Base-by-base conservation (phyloP, 1,140 invertebrate species). In the Tenebrio molitor region DNA sequence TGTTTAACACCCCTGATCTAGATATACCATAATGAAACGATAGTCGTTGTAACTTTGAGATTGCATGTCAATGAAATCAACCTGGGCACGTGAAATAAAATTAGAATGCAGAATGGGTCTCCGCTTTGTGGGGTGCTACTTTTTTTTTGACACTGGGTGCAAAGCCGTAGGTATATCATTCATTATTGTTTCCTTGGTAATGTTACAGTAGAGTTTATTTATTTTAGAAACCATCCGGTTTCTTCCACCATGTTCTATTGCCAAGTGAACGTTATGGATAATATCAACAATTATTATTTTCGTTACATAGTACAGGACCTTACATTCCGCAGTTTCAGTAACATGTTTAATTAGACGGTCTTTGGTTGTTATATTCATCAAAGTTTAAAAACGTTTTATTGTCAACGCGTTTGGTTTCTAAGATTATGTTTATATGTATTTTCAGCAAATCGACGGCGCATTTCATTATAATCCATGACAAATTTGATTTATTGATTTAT, bases 161-260 rank as follows among this genome's bases (percentile, higher is more conserved):
- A 71, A 8, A 74, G 21, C 34, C 7, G 10, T 21, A 71, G 50
- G 23, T 74, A 74, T n/a, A 39, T n/a, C n/a, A n/a, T n/a, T 2
- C 68, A 74, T 71, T 36, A 74, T 62, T 14, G 34, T 63, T 53
- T 76, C 74, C 10, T 14, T 42, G 3, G 74, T 74, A 17, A 76
- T 67, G 23, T 76, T 76, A n/a, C 39, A 42, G 44, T 74, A 74
- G 15, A 58, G 23, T 14, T 68, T 69, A 12, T 75, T 39, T 10
- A 74, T 7, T 71, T 76, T 39, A 10, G 17, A 16, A 15, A 64
- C 17, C 72, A 76, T 74, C 12, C 74, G 1, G 16, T 73, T 74
- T 23, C 74, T n/a, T 5, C 72, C 72, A 8, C 74, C 72, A 25
- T 74, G 66, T 8, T 67, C 72, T 15, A 66, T 75, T 6, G 58